These are phyloP conservation scores for Listronotus bonariensis DNA, from an alignment of 1,140 invertebrate genomes.

Conservation along the genomic window DNA sequence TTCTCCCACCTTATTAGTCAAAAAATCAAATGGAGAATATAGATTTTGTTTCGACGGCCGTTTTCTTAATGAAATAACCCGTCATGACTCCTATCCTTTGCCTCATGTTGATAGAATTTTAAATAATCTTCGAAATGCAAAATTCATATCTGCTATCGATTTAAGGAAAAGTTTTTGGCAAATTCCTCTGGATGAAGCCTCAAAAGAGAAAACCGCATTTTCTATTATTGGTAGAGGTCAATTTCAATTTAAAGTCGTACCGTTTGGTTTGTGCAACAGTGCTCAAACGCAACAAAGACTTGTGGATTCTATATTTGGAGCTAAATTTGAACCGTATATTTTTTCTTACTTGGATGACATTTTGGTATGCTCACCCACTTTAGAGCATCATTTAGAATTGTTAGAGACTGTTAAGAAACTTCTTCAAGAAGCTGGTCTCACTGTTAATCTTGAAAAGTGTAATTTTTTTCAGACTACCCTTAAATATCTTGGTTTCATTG, in stretches of 20 bases:
- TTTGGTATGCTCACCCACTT: conserved; percentile 46
- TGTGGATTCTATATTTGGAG: conserved; percentile 51
- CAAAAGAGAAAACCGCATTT: conserved; percentile 54
- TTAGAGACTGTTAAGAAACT: conserved; percentile 35
- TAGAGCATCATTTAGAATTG: conserved; percentile 50
- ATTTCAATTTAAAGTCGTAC: conserved; percentile 45
- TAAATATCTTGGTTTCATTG: conserved; percentile 52
- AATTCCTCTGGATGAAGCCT: conserved; percentile 42
- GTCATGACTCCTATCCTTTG: conserved; percentile 47
- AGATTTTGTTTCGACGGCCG: conserved; percentile 53
- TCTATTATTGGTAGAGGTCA: conserved; percentile 49
- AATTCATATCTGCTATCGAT: conserved; percentile 50
- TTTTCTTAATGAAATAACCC: conserved; percentile 52
- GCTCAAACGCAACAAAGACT: conserved; percentile 54
- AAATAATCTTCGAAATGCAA: conserved; percentile 44
- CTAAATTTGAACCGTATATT: conserved; percentile 44
- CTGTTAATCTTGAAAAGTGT: conserved; percentile 33
- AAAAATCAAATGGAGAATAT: conserved; percentile 34
- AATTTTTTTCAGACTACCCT: conserved; percentile 46
- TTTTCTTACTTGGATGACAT: conserved; percentile 52
- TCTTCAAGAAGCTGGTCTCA: conserved; percentile 33
- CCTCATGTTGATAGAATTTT: conserved; percentile 46
- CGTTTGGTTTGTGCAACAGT: conserved; percentile 52
- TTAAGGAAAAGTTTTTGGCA: conserved; percentile 52
- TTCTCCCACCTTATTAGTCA: conserved; percentile 37